Base-by-base conservation (phyloP, 2,888 invertebrate genomes). In the Caenorhabditis sp. region DNA sequence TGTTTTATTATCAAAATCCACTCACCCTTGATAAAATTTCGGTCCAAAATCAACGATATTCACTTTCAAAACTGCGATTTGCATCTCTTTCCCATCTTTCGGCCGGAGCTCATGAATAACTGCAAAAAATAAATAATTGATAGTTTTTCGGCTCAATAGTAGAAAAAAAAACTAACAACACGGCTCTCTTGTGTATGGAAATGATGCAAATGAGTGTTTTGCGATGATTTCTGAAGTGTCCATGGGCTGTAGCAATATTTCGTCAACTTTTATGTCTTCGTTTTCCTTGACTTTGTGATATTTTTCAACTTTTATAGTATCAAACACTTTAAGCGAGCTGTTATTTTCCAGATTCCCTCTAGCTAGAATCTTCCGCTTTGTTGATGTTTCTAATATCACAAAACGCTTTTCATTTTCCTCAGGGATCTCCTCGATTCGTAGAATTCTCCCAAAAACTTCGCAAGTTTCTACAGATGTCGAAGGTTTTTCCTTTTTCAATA, bases 21-120 rank as follows among this genome's bases (percentile, higher is more conserved):
- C 23, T 26, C 7, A 59, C 59, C 59, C 59, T 20, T 59, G 38
- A 59, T 59, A 59, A 1, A 26, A 43, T n/a, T 59, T 59, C 25
- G 59, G 59, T 14, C 43, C 59, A 25, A 59, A 59, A 26, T 59
- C 59, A 21, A 49, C 59, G 5, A 59, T 59, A 17, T 59, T 25
- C 10, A 21, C 59, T 25, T 59, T 43, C 12, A 59, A 4, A 14
- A 59, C 49, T 1, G 59, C 59, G 3, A 27, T 25, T 20, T 36
- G 21, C 2, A 12, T 36, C 2, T 26, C 8, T 8, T 36, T 20
- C 14, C 12, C 23, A 12, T 17, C 20, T 43, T 10, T 7, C 10
- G 27, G 49, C 21, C 38, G 10, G 14, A 59, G 49, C 14, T 59
- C 25, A 8, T 38, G 14, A 12, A 59, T 59, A 21, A 49, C 59